Conservation (phyloP, 1,140 invertebrate genomes). For the Coelopa frigida region DNA sequence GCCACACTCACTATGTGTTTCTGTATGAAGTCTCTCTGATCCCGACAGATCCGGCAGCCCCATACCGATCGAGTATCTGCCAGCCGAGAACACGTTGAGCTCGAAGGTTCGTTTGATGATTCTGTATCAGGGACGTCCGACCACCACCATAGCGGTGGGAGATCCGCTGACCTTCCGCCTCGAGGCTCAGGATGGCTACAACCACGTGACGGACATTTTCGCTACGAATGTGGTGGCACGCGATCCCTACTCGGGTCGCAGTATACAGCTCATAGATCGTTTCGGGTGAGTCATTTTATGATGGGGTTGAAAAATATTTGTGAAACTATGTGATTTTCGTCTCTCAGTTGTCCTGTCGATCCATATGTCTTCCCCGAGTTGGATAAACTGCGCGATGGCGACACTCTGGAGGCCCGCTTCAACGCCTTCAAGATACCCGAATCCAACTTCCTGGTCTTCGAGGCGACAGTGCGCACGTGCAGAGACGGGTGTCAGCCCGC, state of each 20-base stretch:
- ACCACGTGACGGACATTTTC: constrained; percentile 83
- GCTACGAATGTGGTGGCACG: constrained; percentile 89
- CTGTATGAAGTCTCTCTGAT: constrained; percentile 15
- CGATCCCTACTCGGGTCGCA: constrained; percentile 84
- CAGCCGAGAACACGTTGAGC: constrained; percentile 82
- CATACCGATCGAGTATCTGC: constrained; percentile 83
- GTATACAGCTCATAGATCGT: constrained; percentile 82
- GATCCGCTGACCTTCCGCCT: constrained; percentile 84
- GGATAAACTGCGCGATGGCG: constrained; percentile 74
- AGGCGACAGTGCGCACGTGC: constrained; percentile 84
- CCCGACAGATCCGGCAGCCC: constrained; percentile 72
- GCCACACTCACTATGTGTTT: constrained; percentile 1
- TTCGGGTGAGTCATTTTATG: constrained; percentile 58
- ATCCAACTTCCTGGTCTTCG: constrained; percentile 88
- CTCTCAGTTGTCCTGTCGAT: constrained; percentile 75
- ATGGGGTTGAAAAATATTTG: constrained; percentile 3
- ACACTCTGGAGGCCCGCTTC: constrained; percentile 82
- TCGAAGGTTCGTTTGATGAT: constrained; percentile 79
- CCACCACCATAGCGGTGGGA: constrained; percentile 89
- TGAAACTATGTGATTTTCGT: constrained; percentile 3
- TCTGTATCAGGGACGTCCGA: constrained; percentile 80
- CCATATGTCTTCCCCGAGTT: constrained; percentile 86
- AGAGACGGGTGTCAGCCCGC: constrained; percentile 83
- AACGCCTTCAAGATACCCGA: constrained; percentile 93
- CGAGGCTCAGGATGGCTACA: constrained; percentile 83